Percentiles rank a stretch among this genome's conserved stretches.
phyloP scores from a whole-genome alignment of 2,888 invertebrate species.

The Lacanobia wlatinum region DNA sequence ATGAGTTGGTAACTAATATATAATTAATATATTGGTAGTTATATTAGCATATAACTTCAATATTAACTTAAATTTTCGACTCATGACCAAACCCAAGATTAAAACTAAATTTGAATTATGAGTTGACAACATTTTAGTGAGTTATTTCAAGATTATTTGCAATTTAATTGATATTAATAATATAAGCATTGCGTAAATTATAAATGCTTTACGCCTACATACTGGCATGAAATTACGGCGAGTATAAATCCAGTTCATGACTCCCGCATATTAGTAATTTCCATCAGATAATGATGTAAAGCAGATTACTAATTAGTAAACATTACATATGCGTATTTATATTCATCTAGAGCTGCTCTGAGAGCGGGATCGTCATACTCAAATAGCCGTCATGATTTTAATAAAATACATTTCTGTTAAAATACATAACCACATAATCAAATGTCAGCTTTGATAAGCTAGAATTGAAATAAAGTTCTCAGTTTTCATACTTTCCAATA shows the following conservation, averaged over 20 bases:
- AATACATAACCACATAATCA: background rate
- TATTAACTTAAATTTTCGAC: background rate
- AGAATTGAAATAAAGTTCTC: too few relatives aligned
- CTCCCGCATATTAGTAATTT: slow-evolving; percentile 37
- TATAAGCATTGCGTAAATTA: slow-evolving; percentile 36
- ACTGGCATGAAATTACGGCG: slow-evolving; percentile 59
- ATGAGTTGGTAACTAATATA: too few relatives aligned
- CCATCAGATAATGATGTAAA: slow-evolving; percentile 45
- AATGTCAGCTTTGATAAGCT: too few relatives aligned
- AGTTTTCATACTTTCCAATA: too few relatives aligned
- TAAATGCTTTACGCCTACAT: slow-evolving; percentile 63
- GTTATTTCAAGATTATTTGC: slow-evolving; percentile 32
- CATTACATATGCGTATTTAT: slow-evolving; percentile 29
- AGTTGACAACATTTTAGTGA: slow-evolving; percentile 29
- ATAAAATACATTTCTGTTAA: background rate
- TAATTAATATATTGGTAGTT: too few relatives aligned
- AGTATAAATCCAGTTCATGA: slow-evolving; percentile 53
- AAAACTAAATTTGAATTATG: background rate
- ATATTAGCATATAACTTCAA: too few relatives aligned
- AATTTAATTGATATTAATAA: slow-evolving; percentile 59
- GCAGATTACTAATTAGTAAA: slow-evolving; percentile 40
- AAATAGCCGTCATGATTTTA: slow-evolving; percentile 3
- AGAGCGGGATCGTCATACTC: background rate
- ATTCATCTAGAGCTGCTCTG: background rate
- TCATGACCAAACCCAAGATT: background rate